phyloP scores from a whole-genome alignment of 2,888 invertebrate genomes.

The Cyclophora punctaria region DNA sequence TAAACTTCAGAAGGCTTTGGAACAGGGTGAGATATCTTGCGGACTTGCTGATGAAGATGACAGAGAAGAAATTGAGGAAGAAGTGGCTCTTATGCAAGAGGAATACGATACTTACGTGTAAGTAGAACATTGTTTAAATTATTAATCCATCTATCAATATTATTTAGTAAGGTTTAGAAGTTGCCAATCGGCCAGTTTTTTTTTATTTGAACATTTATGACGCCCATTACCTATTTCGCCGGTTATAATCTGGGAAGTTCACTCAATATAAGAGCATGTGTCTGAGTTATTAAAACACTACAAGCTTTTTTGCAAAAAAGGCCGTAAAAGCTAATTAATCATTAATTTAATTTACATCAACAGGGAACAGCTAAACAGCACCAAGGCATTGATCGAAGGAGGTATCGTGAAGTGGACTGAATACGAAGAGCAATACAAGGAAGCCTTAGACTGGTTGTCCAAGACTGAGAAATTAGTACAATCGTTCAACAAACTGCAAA shows the following conservation, averaged over 20 bases:
- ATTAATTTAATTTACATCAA: constrained; percentile 7
- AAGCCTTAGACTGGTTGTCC: constrained; percentile 91
- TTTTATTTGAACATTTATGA: no score
- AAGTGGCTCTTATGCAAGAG: constrained; percentile 91
- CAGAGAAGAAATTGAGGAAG: constrained; percentile 92
- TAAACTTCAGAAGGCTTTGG: constrained; percentile 87
- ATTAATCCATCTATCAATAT: neutral
- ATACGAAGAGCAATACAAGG: constrained; percentile 93
- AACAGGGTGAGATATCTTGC: constrained; percentile 91
- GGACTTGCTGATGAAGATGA: constrained; percentile 89
- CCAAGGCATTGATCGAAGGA: constrained; percentile 87
- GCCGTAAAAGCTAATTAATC: no score
- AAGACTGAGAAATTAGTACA: constrained; percentile 93
- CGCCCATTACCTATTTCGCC: no score
- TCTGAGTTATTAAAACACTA: no score
- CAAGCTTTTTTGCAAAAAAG: no score
- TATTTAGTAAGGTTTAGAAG: no score
- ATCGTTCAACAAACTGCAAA: constrained; percentile 91
- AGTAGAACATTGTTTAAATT: constrained; percentile 39
- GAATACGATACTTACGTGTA: constrained; percentile 90
- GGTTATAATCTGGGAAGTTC: no score
- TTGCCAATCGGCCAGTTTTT: no score
- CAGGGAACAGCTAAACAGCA: constrained; percentile 85
- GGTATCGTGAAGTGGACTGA: constrained; percentile 96
- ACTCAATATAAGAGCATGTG: no score